Conservation (phyloP, 2,888 invertebrate genomes). For the Caenorhabditis japonica region DNA sequence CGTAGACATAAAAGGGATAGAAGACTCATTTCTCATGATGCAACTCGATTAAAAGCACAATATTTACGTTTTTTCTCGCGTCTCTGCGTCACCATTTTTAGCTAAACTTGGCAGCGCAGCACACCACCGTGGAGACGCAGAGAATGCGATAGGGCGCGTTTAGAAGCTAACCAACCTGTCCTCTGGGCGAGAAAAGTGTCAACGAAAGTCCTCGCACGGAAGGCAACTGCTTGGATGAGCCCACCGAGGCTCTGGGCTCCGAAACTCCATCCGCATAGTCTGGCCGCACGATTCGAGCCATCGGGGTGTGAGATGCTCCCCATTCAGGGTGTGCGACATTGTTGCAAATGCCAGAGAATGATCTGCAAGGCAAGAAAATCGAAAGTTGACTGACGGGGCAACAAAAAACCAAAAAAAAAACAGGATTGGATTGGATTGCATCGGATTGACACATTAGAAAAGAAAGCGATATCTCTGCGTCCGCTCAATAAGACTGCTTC, state of each 20-base stretch:
- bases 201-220: conserved; percentile 62
- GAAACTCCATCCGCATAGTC: conserved; percentile 72
- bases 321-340: conserved; percentile 75
- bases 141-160: too few relatives aligned
- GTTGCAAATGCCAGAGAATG: conserved; percentile 75
- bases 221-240: conserved; percentile 52
- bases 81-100: too few relatives aligned
- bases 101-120: too few relatives aligned
- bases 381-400: neutral
- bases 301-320: conserved; percentile 74
- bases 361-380: conserved; percentile 52
- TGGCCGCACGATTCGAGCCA: conserved; percentile 73
- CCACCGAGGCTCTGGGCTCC: conserved; percentile 42
- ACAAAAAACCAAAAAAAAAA: conserved; percentile 27
- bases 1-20: too few relatives aligned
- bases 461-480: conserved; percentile 38
- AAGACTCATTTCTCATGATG: too few relatives aligned
- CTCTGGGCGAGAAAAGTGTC: conserved; percentile 60
- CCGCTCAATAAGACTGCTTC: conserved; percentile 37
- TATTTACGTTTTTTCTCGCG: too few relatives aligned
- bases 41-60: too few relatives aligned
- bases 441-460: too few relatives aligned
- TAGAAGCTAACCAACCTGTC: conserved; percentile 44
- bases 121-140: too few relatives aligned
- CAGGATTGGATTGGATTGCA: conserved; percentile 26